These are phyloP conservation scores for Sylvicapra grimmia DNA, from an alignment of 2,113 vertebrate species.

Conservation along the genomic window DNA sequence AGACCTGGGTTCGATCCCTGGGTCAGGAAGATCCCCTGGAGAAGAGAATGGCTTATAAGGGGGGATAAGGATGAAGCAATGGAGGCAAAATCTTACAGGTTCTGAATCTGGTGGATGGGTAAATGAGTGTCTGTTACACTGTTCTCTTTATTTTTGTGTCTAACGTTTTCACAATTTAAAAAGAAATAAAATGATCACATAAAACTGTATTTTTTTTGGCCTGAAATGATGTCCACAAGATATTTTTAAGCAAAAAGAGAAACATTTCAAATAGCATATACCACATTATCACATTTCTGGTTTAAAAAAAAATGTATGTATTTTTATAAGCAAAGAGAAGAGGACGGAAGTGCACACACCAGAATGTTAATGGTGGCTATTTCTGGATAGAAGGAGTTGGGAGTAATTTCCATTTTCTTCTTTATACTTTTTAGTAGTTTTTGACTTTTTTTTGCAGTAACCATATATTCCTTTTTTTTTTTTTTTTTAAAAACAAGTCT, in stretches of 20 bases:
- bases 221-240: not conserved
- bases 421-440: not conserved
- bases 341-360: not conserved
- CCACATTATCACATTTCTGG: not conserved
- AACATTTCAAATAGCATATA: not conserved
- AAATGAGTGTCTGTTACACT: fast-evolving
- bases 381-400: not conserved
- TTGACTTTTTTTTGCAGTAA: not conserved
- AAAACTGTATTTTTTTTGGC: not conserved
- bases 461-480: not conserved
- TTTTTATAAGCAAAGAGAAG: not conserved
- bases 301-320: not conserved
- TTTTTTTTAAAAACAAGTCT: not conserved
- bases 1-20: not conserved
- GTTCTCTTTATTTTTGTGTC: not conserved
- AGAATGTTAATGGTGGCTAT: not conserved
- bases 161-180: not conserved
- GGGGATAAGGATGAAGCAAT: fast-evolving
- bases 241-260: not conserved
- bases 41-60: not conserved
- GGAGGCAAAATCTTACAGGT: not conserved
- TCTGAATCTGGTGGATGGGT: not conserved
- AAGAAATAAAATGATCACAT: not conserved
- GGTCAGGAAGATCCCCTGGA: not conserved
- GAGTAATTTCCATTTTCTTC: not conserved